A percentile compares a stretch with the other conserved stretches of the same genome.
Evolutionary conservation across 2,113 vertebrate genomes (phyloP).

Genomic region (Cyrtonyx montezumae): DNA sequence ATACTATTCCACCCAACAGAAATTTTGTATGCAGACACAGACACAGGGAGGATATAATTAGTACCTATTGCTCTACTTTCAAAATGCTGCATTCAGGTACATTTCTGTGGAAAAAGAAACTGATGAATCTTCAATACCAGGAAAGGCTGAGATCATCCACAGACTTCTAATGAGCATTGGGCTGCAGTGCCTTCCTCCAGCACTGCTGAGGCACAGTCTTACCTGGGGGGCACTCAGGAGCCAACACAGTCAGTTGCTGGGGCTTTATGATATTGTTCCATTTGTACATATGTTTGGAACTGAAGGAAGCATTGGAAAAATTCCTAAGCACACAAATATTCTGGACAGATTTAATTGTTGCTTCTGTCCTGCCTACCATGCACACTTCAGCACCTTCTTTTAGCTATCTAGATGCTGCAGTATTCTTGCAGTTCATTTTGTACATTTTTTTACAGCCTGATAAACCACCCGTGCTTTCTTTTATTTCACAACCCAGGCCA

Average conservation of each 20-base stretch:
- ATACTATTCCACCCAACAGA: background rate
- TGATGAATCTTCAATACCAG: constrained; percentile 8
- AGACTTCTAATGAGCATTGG: constrained; percentile 3
- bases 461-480: rapidly evolving
- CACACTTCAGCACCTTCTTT: background rate
- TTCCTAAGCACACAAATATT: background rate
- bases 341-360: background rate
- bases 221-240: background rate
- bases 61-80: constrained; percentile 43
- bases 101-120: background rate
- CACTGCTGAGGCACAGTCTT: background rate
- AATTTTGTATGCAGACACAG: background rate
- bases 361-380: background rate
- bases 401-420: background rate
- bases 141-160: background rate
- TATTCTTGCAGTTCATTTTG: background rate
- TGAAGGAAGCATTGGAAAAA: background rate
- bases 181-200: background rate
- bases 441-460: background rate
- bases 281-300: background rate
- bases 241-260: background rate
- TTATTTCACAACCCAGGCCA: background rate
- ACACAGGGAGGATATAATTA: background rate
- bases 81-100: background rate
- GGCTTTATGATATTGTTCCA: background rate